phyloP scores from a whole-genome alignment of 2,888 invertebrate species.

The Linyphia triangularis region DNA sequence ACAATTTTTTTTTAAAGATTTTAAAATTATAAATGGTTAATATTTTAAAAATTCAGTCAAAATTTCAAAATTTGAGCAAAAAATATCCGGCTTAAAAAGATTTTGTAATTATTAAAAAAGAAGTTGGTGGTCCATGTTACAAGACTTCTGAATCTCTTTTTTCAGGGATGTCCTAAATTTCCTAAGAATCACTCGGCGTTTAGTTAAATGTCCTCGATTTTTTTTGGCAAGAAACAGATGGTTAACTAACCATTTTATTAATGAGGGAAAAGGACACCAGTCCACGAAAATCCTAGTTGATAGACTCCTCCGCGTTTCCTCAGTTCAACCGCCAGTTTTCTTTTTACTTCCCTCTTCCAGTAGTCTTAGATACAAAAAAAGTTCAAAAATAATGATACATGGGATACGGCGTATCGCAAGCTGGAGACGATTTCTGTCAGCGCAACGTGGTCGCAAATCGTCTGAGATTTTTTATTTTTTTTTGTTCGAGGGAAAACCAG shows the following conservation, averaged over 20 bases:
- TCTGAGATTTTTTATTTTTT: conserved; percentile 12
- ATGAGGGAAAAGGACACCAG: not conserved
- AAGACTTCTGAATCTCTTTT: too few relatives aligned
- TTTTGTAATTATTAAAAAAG: too few relatives aligned
- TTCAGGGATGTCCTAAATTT: not conserved
- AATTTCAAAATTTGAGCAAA: too few relatives aligned
- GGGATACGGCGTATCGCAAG: conserved; percentile 6
- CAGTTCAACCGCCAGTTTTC: not conserved
- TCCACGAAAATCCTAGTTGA: not conserved
- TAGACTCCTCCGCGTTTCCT: not conserved
- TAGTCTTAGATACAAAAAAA: not conserved
- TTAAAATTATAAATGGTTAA: too few relatives aligned
- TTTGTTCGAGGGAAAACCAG: conserved; percentile 37
- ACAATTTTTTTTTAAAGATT: too few relatives aligned
- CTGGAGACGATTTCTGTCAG: conserved; percentile 42
- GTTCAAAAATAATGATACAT: conserved; percentile 16
- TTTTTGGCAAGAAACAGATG: not conserved
- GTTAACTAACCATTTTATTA: not conserved
- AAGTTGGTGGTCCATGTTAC: too few relatives aligned
- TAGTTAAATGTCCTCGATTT: too few relatives aligned
- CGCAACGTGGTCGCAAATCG: conserved; percentile 16
- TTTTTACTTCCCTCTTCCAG: not conserved
- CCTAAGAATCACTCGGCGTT: too few relatives aligned
- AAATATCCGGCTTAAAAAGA: too few relatives aligned
- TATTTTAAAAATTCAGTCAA: too few relatives aligned